Evolutionary conservation across 2,888 invertebrate species (phyloP).

Genomic region (Plusia festucae): DNA sequence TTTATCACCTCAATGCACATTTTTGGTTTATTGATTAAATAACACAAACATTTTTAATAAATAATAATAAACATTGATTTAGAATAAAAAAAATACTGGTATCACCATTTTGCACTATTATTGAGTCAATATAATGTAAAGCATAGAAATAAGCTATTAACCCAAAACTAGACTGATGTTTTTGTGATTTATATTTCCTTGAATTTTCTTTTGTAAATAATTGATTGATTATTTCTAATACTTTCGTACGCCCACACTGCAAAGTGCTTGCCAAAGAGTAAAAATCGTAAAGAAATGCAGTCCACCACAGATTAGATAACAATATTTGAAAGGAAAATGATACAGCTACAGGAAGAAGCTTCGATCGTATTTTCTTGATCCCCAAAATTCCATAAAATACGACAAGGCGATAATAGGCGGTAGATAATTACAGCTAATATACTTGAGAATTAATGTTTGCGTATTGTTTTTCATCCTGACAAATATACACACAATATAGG

Average conservation of each 20-base stretch:
- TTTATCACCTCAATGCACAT: conserved; percentile 42
- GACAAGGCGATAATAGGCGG: too few species aligned
- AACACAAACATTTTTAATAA: conserved; percentile 49
- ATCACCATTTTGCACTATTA: conserved; percentile 41
- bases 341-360: too few species aligned
- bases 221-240: conserved; percentile 57
- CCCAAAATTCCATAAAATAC: too few species aligned
- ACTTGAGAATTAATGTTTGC: too few species aligned
- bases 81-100: conserved; percentile 22
- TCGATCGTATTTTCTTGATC: too few species aligned
- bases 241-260: conserved; percentile 61
- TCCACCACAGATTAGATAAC: conserved; percentile 6
- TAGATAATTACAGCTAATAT: too few species aligned
- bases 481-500: too few species aligned
- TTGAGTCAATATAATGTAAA: conserved; percentile 11
- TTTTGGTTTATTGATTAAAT: conserved; percentile 30
- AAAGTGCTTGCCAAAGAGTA: conserved; percentile 51
- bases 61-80: conserved; percentile 58
- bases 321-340: background rate
- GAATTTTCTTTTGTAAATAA: conserved; percentile 49
- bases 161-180: conserved; percentile 30
- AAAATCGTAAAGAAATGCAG: background rate
- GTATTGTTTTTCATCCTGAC: too few species aligned
- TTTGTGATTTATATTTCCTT: conserved; percentile 33
- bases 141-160: conserved; percentile 32